Percentiles rank a stretch among this genome's conserved stretches.
Evolutionary conservation across 2,797 vertebrate species (phyloP).

Genomic region (Enteromius anoplus): DNA sequence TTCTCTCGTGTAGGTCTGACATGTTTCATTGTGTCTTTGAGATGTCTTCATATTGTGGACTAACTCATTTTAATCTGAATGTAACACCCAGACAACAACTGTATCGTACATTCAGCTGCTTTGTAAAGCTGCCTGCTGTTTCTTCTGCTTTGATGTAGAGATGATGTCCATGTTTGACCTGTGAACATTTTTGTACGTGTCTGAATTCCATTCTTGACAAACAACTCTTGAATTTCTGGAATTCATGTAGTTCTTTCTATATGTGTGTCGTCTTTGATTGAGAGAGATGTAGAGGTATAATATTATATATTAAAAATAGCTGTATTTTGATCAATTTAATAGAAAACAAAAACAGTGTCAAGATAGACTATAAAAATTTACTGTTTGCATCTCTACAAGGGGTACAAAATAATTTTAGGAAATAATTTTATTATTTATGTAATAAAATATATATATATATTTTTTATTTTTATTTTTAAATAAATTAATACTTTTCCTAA

Average conservation of each 20-base stretch:
- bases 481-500: background rate
- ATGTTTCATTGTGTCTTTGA: conserved; percentile 23
- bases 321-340: conserved; percentile 7
- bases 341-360: background rate
- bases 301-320: conserved; percentile 4
- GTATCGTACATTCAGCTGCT: conserved; percentile 70
- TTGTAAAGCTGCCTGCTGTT: conserved; percentile 73
- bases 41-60: conserved; percentile 52
- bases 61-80: conserved; percentile 73
- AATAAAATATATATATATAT: too few species aligned
- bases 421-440: too few species aligned
- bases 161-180: conserved; percentile 74
- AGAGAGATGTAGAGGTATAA: conserved; percentile 15
- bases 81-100: conserved; percentile 63
- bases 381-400: background rate
- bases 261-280: conserved; percentile 47
- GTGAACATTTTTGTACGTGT: conserved; percentile 72
- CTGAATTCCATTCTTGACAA: conserved; percentile 66
- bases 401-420: background rate
- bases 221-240: conserved; percentile 71
- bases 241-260: conserved; percentile 50
- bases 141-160: conserved; percentile 73
- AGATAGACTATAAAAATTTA: background rate
- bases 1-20: conserved; percentile 9
- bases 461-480: background rate